phyloP scores from a whole-genome alignment of 2,888 invertebrate genomes.

The Drepana falcataria region DNA sequence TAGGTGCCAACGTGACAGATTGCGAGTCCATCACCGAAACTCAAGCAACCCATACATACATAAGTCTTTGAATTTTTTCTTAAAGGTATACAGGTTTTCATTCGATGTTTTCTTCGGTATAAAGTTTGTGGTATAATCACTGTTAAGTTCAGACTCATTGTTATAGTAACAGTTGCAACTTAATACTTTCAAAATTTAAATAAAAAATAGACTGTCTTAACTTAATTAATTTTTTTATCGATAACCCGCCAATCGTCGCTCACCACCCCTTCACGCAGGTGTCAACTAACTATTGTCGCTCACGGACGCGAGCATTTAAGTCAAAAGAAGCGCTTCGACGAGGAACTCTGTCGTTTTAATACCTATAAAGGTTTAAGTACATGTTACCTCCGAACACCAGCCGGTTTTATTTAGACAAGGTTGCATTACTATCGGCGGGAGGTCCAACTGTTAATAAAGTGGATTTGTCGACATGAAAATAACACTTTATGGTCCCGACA shows the following conservation, averaged over 20 bases:
- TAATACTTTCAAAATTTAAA: too few relatives aligned
- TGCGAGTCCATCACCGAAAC: too few relatives aligned
- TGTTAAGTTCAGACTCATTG: too few relatives aligned
- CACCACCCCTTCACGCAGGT: slow-evolving; percentile 57
- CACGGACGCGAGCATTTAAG: slow-evolving; percentile 67
- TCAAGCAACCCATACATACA: too few relatives aligned
- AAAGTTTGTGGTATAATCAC: too few relatives aligned
- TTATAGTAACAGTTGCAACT: too few relatives aligned
- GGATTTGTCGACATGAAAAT: slow-evolving; percentile 76
- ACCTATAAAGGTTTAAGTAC: slow-evolving; percentile 45
- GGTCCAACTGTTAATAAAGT: slow-evolving; percentile 70
- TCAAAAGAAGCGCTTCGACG: slow-evolving; percentile 62
- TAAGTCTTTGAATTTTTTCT: too few relatives aligned
- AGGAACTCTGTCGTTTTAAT: slow-evolving; percentile 61
- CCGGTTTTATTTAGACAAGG: slow-evolving; percentile 49
- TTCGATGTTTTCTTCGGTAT: too few relatives aligned
- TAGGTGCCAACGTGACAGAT: too few relatives aligned
- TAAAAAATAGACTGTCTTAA: too few relatives aligned
- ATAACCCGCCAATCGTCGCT: slow-evolving; percentile 7
- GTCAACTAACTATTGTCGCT: slow-evolving; percentile 68
- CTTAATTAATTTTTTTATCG: neutral
- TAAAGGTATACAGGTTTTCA: too few relatives aligned
- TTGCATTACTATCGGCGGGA: slow-evolving; percentile 58
- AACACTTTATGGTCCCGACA: slow-evolving; percentile 65
- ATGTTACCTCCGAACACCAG: slow-evolving; percentile 30